These are phyloP conservation scores for Leucozona laternaria DNA, from an alignment of 2,888 invertebrate species.

Conservation along the genomic window DNA sequence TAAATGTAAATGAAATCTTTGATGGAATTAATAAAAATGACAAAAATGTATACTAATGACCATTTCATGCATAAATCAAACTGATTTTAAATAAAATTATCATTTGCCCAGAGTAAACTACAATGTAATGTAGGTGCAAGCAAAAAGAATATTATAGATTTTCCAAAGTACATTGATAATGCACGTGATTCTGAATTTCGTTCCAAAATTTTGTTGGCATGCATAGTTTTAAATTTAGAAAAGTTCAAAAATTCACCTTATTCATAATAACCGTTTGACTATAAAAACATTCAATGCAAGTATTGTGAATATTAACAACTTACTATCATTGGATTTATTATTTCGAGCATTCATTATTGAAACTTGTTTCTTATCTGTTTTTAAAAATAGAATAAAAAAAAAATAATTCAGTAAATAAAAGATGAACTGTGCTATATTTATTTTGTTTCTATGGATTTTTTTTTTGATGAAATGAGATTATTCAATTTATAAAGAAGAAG, in stretches of 20 bases:
- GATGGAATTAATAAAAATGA: neutral
- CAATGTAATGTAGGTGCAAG: too few relatives aligned
- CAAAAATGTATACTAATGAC: neutral
- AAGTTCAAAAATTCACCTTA: conserved; percentile 48
- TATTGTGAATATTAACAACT: conserved; percentile 77
- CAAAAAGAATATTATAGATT: neutral
- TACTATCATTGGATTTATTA: conserved; percentile 82
- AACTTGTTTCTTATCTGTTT: conserved; percentile 82
- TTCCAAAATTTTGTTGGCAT: conserved; percentile 17
- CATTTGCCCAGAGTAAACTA: too few relatives aligned
- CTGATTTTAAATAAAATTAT: neutral
- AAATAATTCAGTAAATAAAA: conserved; percentile 12
- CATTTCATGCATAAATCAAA: neutral
- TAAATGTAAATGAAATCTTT: neutral
- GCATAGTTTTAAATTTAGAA: conserved; percentile 53
- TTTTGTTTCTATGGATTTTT: neutral
- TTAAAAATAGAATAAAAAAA: conserved; percentile 69
- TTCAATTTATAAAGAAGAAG: neutral
- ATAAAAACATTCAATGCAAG: conserved; percentile 59
- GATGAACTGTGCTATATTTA: too few relatives aligned
- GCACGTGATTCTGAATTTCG: neutral
- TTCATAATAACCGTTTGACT: conserved; percentile 28
- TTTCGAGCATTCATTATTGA: conserved; percentile 82
- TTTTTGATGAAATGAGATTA: conserved; percentile 2
- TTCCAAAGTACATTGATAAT: neutral